phyloP scores from a whole-genome alignment of 2,888 invertebrate species.

The Caenorhabditis afra region DNA sequence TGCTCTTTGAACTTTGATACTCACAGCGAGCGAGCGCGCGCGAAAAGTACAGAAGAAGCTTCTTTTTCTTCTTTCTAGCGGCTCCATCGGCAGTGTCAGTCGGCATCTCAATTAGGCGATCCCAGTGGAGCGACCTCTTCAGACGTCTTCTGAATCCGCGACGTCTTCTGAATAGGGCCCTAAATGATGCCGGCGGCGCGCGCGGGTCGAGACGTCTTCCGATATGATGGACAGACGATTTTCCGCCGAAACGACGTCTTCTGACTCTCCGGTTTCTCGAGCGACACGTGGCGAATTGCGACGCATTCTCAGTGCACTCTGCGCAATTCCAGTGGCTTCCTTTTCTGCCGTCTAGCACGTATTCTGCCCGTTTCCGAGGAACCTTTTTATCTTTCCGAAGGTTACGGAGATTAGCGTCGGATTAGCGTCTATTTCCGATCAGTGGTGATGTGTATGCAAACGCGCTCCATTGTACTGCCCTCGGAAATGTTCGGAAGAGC shows the following conservation, averaged over 20 bases:
- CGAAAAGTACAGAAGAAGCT: slow-evolving; percentile 37
- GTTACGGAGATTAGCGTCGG: no score
- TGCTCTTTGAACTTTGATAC: slow-evolving; percentile 42
- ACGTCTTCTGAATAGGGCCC: slow-evolving; percentile 49
- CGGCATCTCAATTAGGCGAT: slow-evolving; percentile 54
- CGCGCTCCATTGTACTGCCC: no score
- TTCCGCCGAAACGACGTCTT: slow-evolving; percentile 15
- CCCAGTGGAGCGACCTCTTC: slow-evolving; percentile 9
- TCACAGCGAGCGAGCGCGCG: no score
- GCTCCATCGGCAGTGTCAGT: no score
- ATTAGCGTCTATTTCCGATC: no score
- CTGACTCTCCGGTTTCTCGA: no score
- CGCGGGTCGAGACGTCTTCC: not conserved
- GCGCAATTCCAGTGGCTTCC: not conserved
- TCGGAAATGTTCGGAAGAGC: not conserved
- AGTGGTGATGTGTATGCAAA: no score
- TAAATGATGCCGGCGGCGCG: slow-evolving; percentile 52
- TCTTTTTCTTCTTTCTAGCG: no score
- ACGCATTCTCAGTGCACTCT: not conserved
- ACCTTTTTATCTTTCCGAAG: no score
- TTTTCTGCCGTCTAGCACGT: not conserved
- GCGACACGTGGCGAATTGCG: no score
- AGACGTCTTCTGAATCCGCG: slow-evolving; percentile 14
- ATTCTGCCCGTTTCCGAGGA: no score
- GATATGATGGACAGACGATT: slow-evolving; percentile 21